Conservation (phyloP, 1,140 invertebrate species). For the Drosophila truncata region DNA sequence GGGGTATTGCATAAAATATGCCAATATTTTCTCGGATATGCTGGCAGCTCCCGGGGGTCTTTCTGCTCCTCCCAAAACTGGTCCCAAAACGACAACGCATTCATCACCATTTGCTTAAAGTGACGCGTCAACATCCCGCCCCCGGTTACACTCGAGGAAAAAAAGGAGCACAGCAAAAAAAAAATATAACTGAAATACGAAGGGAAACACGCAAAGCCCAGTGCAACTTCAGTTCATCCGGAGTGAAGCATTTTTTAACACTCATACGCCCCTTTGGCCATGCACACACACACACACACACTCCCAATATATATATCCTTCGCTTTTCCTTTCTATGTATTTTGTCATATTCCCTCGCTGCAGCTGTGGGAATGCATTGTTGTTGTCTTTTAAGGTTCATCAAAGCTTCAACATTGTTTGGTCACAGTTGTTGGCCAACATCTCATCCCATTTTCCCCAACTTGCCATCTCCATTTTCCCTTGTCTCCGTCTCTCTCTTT, state of each 20-base stretch:
- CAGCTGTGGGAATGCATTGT: conserved; percentile 39
- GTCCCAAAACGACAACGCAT: conserved; percentile 59
- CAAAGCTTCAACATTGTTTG: conserved; percentile 83
- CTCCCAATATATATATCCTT: neutral
- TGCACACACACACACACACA: conserved; percentile 42
- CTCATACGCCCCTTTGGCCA: conserved; percentile 77
- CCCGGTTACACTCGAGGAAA: conserved; percentile 19
- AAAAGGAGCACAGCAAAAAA: neutral
- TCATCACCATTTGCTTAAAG: conserved; percentile 82
- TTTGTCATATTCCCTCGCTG: conserved; percentile 76
- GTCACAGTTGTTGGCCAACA: conserved; percentile 77
- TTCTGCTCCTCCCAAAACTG: neutral
- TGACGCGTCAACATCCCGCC: conserved; percentile 61
- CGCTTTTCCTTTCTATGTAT: conserved; percentile 43
- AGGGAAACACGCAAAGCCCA: conserved; percentile 40
- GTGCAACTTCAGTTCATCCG: conserved; percentile 73
- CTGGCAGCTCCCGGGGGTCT: conserved; percentile 9
- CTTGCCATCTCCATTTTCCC: neutral
- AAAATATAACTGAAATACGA: neutral
- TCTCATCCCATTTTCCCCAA: conserved; percentile 16
- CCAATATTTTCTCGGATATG: conserved; percentile 60
- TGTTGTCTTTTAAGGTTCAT: conserved; percentile 79
- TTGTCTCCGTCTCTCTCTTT: neutral
- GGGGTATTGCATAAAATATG: conserved; percentile 79
- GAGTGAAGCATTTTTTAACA: conserved; percentile 82